A percentile compares a stretch with the other conserved stretches of the same genome.
phyloP scores from a whole-genome alignment of 2,113 vertebrate genomes.

The Rhipidura dahli region DNA sequence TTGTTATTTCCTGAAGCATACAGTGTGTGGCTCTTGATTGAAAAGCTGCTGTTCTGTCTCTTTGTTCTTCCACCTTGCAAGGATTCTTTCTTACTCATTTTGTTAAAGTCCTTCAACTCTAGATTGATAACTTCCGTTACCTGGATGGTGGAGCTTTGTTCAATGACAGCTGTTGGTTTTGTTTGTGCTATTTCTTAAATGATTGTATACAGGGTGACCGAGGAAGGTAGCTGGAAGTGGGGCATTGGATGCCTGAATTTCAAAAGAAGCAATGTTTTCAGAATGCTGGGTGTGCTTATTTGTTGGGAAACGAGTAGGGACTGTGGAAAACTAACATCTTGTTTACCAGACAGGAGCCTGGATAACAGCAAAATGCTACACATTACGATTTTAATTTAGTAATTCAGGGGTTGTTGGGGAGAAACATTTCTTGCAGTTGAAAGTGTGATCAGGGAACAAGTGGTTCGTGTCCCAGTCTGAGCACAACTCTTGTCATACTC shows the following conservation, averaged over 20 bases:
- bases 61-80: constrained; percentile 51
- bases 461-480: not conserved
- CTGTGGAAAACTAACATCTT: not conserved
- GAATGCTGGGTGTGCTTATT: not conserved
- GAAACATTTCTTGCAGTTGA: not conserved
- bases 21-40: constrained; percentile 8
- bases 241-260: constrained; percentile 41
- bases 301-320: not conserved
- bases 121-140: constrained; percentile 59
- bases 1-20: constrained; percentile 49
- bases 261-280: constrained; percentile 22
- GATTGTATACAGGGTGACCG: not conserved
- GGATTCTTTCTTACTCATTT: constrained; percentile 55
- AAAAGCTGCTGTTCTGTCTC: constrained; percentile 46
- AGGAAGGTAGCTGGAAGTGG: not conserved
- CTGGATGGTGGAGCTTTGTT: not conserved
- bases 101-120: constrained; percentile 61
- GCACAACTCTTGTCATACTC: not conserved
- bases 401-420: not conserved
- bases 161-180: constrained; percentile 19
- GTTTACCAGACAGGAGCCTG: not conserved
- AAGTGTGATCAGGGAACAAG: not conserved
- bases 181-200: constrained; percentile 53
- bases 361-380: not conserved
- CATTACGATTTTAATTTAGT: not conserved